Base-by-base conservation (phyloP, 1,140 invertebrate species). In the Cotesia chilonis region DNA sequence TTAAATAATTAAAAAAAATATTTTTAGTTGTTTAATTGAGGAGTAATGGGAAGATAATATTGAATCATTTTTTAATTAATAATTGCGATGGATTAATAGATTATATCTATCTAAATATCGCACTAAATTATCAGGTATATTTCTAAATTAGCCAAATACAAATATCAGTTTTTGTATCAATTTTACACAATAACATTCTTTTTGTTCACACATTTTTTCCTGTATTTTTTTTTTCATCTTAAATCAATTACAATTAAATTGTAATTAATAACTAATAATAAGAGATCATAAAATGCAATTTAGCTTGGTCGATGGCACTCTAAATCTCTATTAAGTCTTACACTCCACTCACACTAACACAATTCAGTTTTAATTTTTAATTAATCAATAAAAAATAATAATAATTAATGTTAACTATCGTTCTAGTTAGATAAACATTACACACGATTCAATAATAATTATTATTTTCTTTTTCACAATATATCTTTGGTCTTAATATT, bases 401-500 rank as follows among this genome's bases (percentile, higher is more conserved):
- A 20, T 66, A 66, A 51, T 66, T 10, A 4, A 66, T 38, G 6
- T n/a, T 65, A 37, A 10, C 47, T 66, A 66, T 66, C 36, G 20
- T 3, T 37, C 41, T 66, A 38, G 52, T 28, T 35, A 14, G 38
- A 20, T 66, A 66, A 17, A 14, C 52, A 51, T 66, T 66, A 66
- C 64, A 66, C 64, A 54, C n/a, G 2, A 47, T 47, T 47, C 10
- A 47, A 47, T 12, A 61, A 61, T 65, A 6, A 14, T 65, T n/a
- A n/a, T 9, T 14, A 20, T 17, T 52, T 51, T 36, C 52, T 41
- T 66, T 51, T 51, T 38, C 64, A 66, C 61, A 63, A 63, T 63
- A 66, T 66, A 51, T 66, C 64, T 66, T 66, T 66, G 64, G 64
- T 66, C 64, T 66, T 66, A 66, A 54, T 17, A 52, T 66, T 66